Evolutionary conservation across 1,140 invertebrate genomes (phyloP).

Genomic region (Ceratosolen solmsi): DNA sequence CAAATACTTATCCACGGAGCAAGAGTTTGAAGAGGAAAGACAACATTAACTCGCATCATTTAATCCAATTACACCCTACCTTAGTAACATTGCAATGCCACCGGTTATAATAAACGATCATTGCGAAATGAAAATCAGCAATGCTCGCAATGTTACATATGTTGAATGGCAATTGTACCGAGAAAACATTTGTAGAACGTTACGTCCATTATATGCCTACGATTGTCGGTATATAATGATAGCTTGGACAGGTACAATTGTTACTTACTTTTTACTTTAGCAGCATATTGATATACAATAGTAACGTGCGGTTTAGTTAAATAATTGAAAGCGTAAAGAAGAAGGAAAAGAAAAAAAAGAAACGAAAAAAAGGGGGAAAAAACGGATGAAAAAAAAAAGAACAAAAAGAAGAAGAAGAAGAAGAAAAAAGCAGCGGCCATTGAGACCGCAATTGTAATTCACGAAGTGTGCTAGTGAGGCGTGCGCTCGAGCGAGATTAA

Average conservation of each 20-base stretch:
- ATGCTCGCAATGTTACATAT: too few relatives aligned
- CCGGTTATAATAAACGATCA: too few relatives aligned
- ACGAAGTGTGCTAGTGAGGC: neutral
- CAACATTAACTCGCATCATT: too few relatives aligned
- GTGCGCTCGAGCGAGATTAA: neutral
- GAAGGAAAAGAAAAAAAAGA: neutral
- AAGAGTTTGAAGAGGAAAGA: too few relatives aligned
- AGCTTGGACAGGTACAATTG: neutral
- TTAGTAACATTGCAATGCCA: too few relatives aligned
- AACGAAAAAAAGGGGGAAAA: too few relatives aligned
- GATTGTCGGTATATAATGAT: neutral
- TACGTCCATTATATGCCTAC: neutral
- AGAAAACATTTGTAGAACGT: neutral
- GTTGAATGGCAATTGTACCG: neutral
- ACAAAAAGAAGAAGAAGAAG: neutral
- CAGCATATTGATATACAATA: neutral
- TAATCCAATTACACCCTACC: too few relatives aligned
- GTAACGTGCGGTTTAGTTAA: neutral
- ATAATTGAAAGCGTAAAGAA: neutral
- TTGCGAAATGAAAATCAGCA: too few relatives aligned
- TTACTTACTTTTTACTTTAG: constrained; percentile 7
- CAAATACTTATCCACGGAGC: too few relatives aligned
- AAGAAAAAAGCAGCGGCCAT: neutral
- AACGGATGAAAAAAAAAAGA: too few relatives aligned
- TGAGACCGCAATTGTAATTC: neutral